phyloP scores from a whole-genome alignment of 2,888 invertebrate genomes.

The Drosophila pullipes region DNA sequence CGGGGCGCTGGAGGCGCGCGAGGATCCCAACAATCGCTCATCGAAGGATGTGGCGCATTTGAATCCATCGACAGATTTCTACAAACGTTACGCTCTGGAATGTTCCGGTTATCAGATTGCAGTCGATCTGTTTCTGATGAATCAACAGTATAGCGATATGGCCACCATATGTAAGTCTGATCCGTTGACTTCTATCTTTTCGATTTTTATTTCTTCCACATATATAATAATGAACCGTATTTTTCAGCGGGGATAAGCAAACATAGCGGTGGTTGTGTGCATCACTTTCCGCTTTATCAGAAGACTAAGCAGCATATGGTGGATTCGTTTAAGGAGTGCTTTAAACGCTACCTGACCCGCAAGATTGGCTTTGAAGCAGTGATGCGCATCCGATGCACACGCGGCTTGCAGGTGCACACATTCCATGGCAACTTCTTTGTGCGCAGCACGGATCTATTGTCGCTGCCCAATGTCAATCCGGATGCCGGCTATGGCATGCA shows the following conservation, averaged over 20 bases:
- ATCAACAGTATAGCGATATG: conserved; percentile 96
- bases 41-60: conserved; percentile 94
- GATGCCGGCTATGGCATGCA: conserved; percentile 99
- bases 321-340: conserved; percentile 90
- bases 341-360: conserved; percentile 95
- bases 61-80: conserved; percentile 98
- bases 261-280: conserved; percentile 97
- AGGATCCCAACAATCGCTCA: conserved; percentile 94
- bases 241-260: conserved; percentile 93
- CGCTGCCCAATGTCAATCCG: conserved; percentile 98
- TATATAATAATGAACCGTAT: neutral
- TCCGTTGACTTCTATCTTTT: too few species aligned
- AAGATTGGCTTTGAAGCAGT: conserved; percentile 99
- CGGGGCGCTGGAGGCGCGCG: conserved; percentile 93
- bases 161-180: conserved; percentile 93
- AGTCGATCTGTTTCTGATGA: conserved; percentile 97
- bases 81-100: conserved; percentile 97
- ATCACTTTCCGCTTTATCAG: conserved; percentile 96
- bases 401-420: conserved; percentile 97
- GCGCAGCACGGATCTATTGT: conserved; percentile 97
- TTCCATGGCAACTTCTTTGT: conserved; percentile 99
- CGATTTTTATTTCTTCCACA: neutral
- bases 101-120: conserved; percentile 98
- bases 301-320: conserved; percentile 89
- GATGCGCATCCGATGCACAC: conserved; percentile 97